phyloP scores from a whole-genome alignment of 2,888 invertebrate species.

The Lobophora halterata region DNA sequence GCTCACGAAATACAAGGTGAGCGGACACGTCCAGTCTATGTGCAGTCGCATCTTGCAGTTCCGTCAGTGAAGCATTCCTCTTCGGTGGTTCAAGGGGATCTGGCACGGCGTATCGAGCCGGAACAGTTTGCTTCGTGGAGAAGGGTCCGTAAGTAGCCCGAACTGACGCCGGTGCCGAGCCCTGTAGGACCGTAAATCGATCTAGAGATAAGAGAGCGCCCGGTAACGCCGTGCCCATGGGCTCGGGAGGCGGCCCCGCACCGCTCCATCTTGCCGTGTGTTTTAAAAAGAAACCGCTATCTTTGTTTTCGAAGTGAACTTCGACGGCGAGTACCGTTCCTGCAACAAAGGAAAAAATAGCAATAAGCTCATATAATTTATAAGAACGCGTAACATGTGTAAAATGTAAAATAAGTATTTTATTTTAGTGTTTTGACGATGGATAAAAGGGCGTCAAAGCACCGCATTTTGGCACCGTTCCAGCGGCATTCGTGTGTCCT shows the following conservation, averaged over 20 bases:
- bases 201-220: slow-evolving; percentile 90
- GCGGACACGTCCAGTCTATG: slow-evolving; percentile 95
- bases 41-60: slow-evolving; percentile 83
- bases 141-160: slow-evolving; percentile 97
- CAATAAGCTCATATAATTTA: slow-evolving; percentile 40
- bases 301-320: slow-evolving; percentile 95
- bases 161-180: slow-evolving; percentile 93
- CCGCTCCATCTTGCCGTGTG: slow-evolving; percentile 88
- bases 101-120: slow-evolving; percentile 92
- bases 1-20: slow-evolving; percentile 92
- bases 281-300: slow-evolving; percentile 94
- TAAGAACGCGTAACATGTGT: slow-evolving; percentile 49
- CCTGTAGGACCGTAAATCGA: slow-evolving; percentile 95
- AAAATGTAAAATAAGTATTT: slow-evolving; percentile 60
- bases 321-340: slow-evolving; percentile 87
- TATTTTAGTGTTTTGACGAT: slow-evolving; percentile 56
- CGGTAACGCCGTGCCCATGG: slow-evolving; percentile 73
- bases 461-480: slow-evolving; percentile 57
- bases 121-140: slow-evolving; percentile 96
- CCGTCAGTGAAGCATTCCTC: slow-evolving; percentile 80
- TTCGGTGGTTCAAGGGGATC: slow-evolving; percentile 86
- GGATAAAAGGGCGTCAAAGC: slow-evolving; percentile 64
- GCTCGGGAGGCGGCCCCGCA: slow-evolving; percentile 69
- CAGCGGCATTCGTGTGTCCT: slow-evolving; percentile 58
- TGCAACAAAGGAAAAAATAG: slow-evolving; percentile 70